phyloP scores from a whole-genome alignment of 2,888 invertebrate species.

The Lycia hirtaria region DNA sequence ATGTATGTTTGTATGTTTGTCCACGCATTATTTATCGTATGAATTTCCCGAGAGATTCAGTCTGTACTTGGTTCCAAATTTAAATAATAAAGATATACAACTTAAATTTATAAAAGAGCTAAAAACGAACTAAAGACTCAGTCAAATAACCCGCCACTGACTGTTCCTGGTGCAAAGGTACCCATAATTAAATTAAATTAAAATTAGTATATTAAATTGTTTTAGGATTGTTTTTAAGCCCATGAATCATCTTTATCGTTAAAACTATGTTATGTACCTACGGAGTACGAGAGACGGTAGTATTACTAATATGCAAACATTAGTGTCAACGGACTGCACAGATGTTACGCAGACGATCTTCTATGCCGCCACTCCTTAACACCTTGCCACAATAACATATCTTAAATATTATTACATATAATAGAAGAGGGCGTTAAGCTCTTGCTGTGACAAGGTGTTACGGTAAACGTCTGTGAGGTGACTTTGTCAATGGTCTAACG shows the following conservation, averaged over 20 bases:
- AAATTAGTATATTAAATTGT: neutral
- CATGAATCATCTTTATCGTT: constrained; percentile 5
- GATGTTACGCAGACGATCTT: constrained; percentile 37
- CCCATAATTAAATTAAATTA: too few relatives aligned
- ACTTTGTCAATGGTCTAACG: constrained; percentile 35
- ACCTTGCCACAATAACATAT: constrained; percentile 3
- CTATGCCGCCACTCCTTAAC: neutral
- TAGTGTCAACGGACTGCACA: constrained; percentile 42
- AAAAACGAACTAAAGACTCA: too few relatives aligned
- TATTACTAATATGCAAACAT: constrained; percentile 24
- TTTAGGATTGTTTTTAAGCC: neutral
- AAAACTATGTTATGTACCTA: constrained; percentile 4
- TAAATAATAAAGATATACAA: too few relatives aligned
- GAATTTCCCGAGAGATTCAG: neutral
- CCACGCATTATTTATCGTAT: too few relatives aligned
- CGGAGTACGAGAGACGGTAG: constrained; percentile 13
- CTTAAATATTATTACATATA: neutral
- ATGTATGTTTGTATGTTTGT: too few relatives aligned
- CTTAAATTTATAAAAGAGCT: too few relatives aligned
- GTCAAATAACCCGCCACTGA: too few relatives aligned
- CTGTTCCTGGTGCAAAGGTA: too few relatives aligned
- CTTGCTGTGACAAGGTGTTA: constrained; percentile 6
- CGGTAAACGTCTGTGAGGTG: constrained; percentile 1
- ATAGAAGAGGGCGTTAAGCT: neutral
- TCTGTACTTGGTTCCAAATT: neutral